phyloP scores from a whole-genome alignment of 2,797 vertebrate genomes.

The Muraenolepis orangiensis region DNA sequence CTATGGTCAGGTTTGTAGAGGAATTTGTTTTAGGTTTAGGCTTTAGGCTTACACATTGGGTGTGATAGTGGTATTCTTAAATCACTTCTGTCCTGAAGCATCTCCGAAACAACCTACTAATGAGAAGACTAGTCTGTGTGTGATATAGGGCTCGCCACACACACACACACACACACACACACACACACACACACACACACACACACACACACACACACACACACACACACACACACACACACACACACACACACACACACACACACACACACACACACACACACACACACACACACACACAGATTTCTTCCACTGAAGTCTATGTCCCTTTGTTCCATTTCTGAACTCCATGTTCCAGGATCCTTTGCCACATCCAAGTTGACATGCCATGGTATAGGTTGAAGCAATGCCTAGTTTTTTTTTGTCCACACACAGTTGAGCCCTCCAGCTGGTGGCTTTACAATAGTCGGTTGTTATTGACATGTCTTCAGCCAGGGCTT shows the following conservation, averaged over 20 bases:
- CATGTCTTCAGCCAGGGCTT: constrained; percentile 2
- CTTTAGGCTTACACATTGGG: neutral
- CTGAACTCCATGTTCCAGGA: constrained; percentile 2
- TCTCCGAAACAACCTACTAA: neutral
- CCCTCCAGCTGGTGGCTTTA: neutral
- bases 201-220: neutral
- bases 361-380: constrained; percentile 19
- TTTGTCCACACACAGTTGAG: neutral
- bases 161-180: neutral
- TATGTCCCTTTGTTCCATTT: neutral
- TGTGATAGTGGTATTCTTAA: neutral
- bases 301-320: constrained; percentile 4
- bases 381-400: neutral
- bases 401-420: neutral
- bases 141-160: too few relatives aligned
- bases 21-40: neutral
- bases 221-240: neutral
- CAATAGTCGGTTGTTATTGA: constrained; percentile 21
- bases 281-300: neutral
- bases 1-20: neutral
- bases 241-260: neutral
- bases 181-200: neutral
- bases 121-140: neutral
- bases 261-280: neutral
- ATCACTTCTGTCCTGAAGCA: neutral